Conservation (phyloP, 2,797 vertebrate species). For the Melanotaenia parkinsoni region DNA sequence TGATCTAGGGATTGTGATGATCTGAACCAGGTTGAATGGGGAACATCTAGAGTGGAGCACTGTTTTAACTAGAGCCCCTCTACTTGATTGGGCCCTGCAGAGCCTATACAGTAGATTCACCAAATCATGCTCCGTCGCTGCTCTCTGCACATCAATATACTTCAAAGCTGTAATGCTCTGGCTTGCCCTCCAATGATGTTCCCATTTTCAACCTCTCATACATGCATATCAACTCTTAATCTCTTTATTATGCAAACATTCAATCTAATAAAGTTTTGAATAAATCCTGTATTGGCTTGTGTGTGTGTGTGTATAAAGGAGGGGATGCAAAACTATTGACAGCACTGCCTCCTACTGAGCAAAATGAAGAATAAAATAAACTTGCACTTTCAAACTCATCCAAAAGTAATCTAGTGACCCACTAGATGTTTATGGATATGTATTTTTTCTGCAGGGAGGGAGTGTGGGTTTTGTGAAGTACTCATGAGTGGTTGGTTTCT, state of each 20-base stretch:
- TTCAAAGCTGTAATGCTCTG: slow-evolving; percentile 56
- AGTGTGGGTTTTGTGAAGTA: no score
- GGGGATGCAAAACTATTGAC: background rate
- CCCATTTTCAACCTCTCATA: slow-evolving; percentile 55
- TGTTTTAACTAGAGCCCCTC: slow-evolving; percentile 48
- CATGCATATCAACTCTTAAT: slow-evolving; percentile 63
- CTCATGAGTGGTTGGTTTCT: no score
- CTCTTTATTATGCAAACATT: slow-evolving; percentile 68
- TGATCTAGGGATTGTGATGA: slow-evolving; percentile 40
- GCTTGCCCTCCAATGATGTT: slow-evolving; percentile 52
- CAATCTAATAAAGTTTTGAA: slow-evolving; percentile 76
- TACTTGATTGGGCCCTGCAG: slow-evolving; percentile 44
- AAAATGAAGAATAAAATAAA: background rate
- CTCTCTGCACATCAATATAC: slow-evolving; percentile 61
- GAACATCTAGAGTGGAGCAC: slow-evolving; percentile 48
- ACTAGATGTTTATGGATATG: no score
- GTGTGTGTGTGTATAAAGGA: slow-evolving; percentile 10
- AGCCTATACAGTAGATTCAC: slow-evolving; percentile 29
- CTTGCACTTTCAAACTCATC: background rate
- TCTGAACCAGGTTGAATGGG: slow-evolving; percentile 44
- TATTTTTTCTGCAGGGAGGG: no score
- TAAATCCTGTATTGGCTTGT: slow-evolving; percentile 27
- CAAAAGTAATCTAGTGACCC: no score
- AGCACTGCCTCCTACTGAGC: slow-evolving; percentile 17
- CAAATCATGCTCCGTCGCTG: slow-evolving; percentile 46